phyloP scores from a whole-genome alignment of 2,797 vertebrate genomes.

The Protonibea diacanthus region DNA sequence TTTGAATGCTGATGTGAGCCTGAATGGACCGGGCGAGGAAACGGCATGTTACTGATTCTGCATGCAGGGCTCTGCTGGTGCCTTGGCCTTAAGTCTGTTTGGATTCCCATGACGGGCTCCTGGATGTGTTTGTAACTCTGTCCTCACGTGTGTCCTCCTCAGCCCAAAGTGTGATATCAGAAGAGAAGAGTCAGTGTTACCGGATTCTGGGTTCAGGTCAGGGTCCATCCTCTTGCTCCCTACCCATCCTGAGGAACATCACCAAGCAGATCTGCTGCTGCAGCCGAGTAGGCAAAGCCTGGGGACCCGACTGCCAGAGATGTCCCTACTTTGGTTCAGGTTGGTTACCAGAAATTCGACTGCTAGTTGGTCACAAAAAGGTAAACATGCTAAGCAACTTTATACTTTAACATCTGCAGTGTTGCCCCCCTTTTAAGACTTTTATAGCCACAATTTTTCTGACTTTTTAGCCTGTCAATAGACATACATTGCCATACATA shows the following conservation, averaged over 20 bases:
- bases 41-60: slow-evolving; percentile 53
- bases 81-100: background rate
- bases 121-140: background rate
- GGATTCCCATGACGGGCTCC: background rate
- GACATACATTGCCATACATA: background rate
- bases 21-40: background rate
- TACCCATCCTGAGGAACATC: slow-evolving; percentile 93
- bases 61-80: slow-evolving; percentile 30
- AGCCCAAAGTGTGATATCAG: slow-evolving; percentile 91
- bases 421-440: no score
- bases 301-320: slow-evolving; percentile 90
- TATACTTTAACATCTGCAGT: no score
- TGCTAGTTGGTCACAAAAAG: no score
- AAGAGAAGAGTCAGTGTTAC: slow-evolving; percentile 93
- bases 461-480: background rate
- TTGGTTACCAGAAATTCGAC: slow-evolving; percentile 61
- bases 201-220: slow-evolving; percentile 84
- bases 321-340: slow-evolving; percentile 94
- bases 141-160: slow-evolving; percentile 50
- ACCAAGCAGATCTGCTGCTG: slow-evolving; percentile 99
- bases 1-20: background rate
- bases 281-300: slow-evolving; percentile 96
- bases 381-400: no score
- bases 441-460: no score
- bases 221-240: slow-evolving; percentile 84